These are phyloP conservation scores for Eclectus roratus DNA, from an alignment of 2,113 vertebrate species.

Conservation along the genomic window DNA sequence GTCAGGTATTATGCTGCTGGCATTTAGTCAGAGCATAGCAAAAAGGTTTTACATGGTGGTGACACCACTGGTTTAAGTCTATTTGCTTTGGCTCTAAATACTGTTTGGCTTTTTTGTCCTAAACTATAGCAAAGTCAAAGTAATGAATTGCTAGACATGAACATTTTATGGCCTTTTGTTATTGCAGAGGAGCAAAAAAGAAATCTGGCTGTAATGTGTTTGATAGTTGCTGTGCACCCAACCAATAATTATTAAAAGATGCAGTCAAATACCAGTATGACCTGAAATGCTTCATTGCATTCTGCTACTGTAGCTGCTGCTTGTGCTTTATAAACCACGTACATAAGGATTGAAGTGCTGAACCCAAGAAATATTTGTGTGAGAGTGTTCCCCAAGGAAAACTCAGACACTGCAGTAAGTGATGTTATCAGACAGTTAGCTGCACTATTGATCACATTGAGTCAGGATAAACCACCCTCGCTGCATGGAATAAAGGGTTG, in stretches of 20 bases:
- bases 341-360: background rate
- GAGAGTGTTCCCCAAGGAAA: background rate
- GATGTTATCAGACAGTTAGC: background rate
- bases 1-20: background rate
- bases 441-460: background rate
- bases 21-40: background rate
- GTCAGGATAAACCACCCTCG: background rate
- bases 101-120: background rate
- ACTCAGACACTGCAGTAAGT: background rate
- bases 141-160: background rate
- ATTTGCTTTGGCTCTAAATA: slow-evolving; percentile 1
- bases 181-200: background rate
- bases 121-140: slow-evolving; percentile 30
- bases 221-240: background rate
- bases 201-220: background rate
- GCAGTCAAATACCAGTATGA: background rate
- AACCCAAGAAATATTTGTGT: background rate
- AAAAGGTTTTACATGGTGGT: background rate
- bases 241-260: slow-evolving; percentile 41
- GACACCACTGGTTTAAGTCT: background rate
- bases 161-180: slow-evolving; percentile 23
- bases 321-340: background rate
- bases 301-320: background rate
- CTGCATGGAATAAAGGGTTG: background rate
- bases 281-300: slow-evolving; percentile 1